Percentiles rank a stretch among this genome's conserved stretches.
These are phyloP conservation scores for Protophormia terraenovae DNA, from an alignment of 2,888 invertebrate species.

Conservation along the genomic window DNA sequence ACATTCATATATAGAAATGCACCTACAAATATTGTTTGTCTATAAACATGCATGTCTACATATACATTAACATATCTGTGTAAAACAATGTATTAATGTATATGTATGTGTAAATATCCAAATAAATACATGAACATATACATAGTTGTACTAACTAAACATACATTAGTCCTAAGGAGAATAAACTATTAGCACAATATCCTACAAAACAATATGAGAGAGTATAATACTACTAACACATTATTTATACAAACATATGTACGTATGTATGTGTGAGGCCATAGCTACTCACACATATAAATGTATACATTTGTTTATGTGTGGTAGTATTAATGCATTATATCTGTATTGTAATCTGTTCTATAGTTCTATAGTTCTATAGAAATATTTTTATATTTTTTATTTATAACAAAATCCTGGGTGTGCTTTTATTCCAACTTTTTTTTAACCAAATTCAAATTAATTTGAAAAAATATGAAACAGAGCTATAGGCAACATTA, in stretches of 20 bases:
- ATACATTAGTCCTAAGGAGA: neutral
- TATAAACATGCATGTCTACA: neutral
- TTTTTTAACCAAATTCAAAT: neutral
- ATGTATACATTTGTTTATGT: neutral
- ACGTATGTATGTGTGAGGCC: neutral
- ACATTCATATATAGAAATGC: no score
- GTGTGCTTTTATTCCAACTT: neutral
- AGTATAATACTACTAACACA: neutral
- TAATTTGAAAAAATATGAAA: neutral
- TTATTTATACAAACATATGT: no score
- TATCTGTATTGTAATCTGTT: neutral
- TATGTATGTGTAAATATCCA: neutral
- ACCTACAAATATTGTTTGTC: no score
- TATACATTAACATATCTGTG: neutral
- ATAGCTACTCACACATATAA: neutral
- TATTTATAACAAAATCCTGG: neutral
- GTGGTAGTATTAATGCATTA: no score
- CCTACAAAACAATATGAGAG: neutral
- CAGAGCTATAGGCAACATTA: neutral
- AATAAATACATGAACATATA: neutral
- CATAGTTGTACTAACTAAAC: neutral
- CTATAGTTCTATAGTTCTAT: neutral
- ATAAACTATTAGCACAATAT: slow-evolving; percentile 32
- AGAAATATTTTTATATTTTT: neutral
- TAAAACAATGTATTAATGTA: neutral